Base-by-base conservation (phyloP, 2,797 vertebrate species). In the Philypnodon macrostomus region DNA sequence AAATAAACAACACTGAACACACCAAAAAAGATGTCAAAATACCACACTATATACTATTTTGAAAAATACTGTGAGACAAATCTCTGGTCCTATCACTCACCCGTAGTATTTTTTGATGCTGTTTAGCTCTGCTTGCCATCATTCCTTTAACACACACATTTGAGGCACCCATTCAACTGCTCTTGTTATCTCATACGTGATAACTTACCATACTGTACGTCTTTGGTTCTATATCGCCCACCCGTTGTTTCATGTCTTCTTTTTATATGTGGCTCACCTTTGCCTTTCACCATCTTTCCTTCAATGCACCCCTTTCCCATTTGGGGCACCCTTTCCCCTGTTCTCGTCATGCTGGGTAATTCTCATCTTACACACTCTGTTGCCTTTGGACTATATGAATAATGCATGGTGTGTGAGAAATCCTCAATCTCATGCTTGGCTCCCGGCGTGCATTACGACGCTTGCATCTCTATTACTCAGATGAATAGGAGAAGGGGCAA, bases 341-440 rank as follows among this genome's bases (percentile, higher is more conserved):
- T 93, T 96, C 92, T 92, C 91, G 92, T 93, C 92, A 91, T 84
- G 83, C 94, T 98, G 93, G 96, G 95, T 96, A 98, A 97, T 97
- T 97, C 92, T 95, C 95, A 98, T 98, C 95, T 98, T 97, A 95
- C 93, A 95, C 93, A 98, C 92, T 97, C 95, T 97, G 94, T 95
- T 95, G 95, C 92, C n/a, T 91, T 85, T 88, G 92, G 91, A 87
- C 91, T 91, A 98, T 91, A 98, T 98, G 95, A 98, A 98, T 98
- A 95, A 98, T 98, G 94, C 95, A 98, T 98, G 90, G 87, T 84
- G 87, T 85, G 89, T 88, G 88, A 91, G 89, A 91, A 90, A 91
- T 90, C 88, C 91, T 92, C 91, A 92, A 92, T 98, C 93, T 96
- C 94, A 94, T 94, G 95, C 95, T 96, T 97, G 92, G 93, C 91